These are phyloP conservation scores for Trachelus troglodyta DNA, from an alignment of 2,888 invertebrate species.

Conservation along the genomic window DNA sequence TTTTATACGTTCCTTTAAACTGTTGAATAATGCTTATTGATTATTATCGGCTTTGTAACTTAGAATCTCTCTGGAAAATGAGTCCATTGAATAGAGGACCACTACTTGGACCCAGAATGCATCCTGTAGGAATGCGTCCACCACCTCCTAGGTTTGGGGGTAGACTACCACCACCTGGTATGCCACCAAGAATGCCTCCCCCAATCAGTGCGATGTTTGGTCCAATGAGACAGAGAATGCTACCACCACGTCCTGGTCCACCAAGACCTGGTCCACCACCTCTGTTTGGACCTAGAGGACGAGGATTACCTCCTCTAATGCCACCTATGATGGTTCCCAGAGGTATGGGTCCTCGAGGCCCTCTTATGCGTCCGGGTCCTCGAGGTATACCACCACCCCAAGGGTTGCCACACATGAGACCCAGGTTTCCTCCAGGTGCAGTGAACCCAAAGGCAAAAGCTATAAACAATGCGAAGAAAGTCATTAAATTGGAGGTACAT, in stretches of 20 bases:
- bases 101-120: conserved; percentile 48
- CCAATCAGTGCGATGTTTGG: conserved; percentile 47
- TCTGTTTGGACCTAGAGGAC: conserved; percentile 40
- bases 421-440: conserved; percentile 49
- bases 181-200: conserved; percentile 43
- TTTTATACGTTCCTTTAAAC: not conserved
- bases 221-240: conserved; percentile 42
- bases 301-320: conserved; percentile 45
- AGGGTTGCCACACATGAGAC: conserved; percentile 52
- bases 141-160: conserved; percentile 49
- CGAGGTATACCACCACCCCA: conserved; percentile 47
- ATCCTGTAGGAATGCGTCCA: conserved; percentile 46
- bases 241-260: conserved; percentile 27
- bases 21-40: not conserved
- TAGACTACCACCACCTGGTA: conserved; percentile 41
- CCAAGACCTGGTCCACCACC: conserved; percentile 30
- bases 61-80: conserved; percentile 34
- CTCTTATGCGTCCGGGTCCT: conserved; percentile 40
- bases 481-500: conserved; percentile 55
- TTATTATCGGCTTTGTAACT: not conserved
- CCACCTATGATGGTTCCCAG: conserved; percentile 49
- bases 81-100: conserved; percentile 58
- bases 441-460: conserved; percentile 49
- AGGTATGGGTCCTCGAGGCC: conserved; percentile 36
- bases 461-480: conserved; percentile 49